Conservation (phyloP, 2,797 vertebrate genomes). For the Naso thynnoides region DNA sequence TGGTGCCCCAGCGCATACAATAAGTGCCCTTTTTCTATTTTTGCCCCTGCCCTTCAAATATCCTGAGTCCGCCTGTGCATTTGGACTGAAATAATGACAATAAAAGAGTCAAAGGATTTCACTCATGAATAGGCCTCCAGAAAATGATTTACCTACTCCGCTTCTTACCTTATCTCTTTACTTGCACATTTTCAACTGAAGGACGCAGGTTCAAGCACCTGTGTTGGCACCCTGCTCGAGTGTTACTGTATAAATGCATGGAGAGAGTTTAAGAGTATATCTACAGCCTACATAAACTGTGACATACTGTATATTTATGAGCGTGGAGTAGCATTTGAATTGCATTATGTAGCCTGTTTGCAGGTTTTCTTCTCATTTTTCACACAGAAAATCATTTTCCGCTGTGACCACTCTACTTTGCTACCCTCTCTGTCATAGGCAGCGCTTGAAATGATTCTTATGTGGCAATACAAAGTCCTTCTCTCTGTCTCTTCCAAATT, state of each 20-base stretch:
- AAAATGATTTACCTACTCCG: background rate
- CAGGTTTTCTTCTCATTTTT: constrained; percentile 35
- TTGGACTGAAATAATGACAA: too few species aligned
- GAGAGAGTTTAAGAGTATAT: constrained; percentile 4
- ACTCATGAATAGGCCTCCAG: background rate
- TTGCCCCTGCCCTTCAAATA: too few species aligned
- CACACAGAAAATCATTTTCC: constrained; percentile 29
- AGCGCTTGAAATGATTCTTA: constrained; percentile 62
- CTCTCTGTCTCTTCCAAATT: constrained; percentile 75
- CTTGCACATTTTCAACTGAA: constrained; percentile 5
- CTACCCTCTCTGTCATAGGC: constrained; percentile 68
- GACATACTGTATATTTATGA: constrained; percentile 30
- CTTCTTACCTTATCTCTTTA: constrained; percentile 1
- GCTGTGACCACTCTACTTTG: constrained; percentile 41
- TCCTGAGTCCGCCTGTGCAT: too few species aligned
- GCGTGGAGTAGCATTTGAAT: constrained; percentile 32
- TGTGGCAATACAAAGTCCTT: constrained; percentile 73
- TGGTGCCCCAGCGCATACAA: too few species aligned
- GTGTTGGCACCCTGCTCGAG: constrained; percentile 31
- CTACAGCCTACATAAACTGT: constrained; percentile 39
- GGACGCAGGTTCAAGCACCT: constrained; percentile 18
- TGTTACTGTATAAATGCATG: constrained; percentile 41
- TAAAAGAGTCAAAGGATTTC: too few species aligned
- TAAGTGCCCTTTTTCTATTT: too few species aligned
- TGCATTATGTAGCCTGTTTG: constrained; percentile 36